A percentile compares a stretch with the other conserved stretches of the same genome.
Conservation (phyloP, 2,113 vertebrate genomes). For the Lethenteron camtschaticum region DNA sequence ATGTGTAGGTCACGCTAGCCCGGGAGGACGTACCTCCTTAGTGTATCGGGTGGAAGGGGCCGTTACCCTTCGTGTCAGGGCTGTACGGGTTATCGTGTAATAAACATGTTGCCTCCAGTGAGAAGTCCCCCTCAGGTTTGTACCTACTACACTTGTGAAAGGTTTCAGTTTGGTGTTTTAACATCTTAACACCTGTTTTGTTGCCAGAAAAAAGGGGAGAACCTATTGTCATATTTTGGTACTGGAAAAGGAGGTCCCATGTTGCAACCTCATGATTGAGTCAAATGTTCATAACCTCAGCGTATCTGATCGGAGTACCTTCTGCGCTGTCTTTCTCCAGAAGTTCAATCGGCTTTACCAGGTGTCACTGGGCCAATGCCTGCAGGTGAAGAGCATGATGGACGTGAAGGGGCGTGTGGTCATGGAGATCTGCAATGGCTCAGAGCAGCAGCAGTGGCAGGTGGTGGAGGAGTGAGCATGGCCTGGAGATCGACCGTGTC, state of each 20-base stretch:
- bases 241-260: not conserved
- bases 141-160: not conserved
- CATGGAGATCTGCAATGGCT: slow-evolving; percentile 72
- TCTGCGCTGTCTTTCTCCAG: slow-evolving; percentile 18
- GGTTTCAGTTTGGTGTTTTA: not conserved
- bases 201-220: not conserved
- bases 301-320: not conserved
- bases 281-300: not conserved
- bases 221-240: not conserved
- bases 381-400: slow-evolving; percentile 28
- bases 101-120: too few species aligned
- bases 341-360: slow-evolving; percentile 68
- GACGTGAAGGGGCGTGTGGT: slow-evolving; percentile 46
- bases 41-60: too few species aligned
- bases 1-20: too few species aligned
- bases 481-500: too few species aligned
- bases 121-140: too few species aligned
- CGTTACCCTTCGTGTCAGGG: too few species aligned
- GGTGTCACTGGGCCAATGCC: slow-evolving; percentile 77
- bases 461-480: slow-evolving; percentile 22
- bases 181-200: not conserved
- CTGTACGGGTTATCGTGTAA: too few species aligned
- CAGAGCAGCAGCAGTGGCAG: slow-evolving; percentile 53
- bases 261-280: not conserved
- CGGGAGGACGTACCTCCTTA: too few species aligned